Conservation (phyloP, 2,888 invertebrate genomes). For the Cephus pulcher region DNA sequence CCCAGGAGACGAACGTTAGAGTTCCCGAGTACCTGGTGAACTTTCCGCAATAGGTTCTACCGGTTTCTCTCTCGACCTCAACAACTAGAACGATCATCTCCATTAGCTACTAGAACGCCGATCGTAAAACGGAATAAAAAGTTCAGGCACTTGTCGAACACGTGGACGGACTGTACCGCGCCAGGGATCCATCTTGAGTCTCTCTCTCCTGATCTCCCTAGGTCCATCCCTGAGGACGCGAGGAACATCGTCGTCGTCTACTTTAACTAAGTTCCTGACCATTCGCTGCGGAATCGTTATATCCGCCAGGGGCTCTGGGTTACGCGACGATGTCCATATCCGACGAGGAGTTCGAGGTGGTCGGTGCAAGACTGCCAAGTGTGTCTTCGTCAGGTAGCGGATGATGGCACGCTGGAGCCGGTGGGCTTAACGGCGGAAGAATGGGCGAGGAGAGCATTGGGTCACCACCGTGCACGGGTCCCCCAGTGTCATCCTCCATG, state of each 20-base stretch:
- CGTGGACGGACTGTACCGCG: not conserved
- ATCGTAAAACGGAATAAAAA: not conserved
- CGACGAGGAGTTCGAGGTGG: slow-evolving; percentile 61
- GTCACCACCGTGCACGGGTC: slow-evolving; percentile 72
- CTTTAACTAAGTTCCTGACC: not conserved
- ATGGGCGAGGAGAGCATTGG: slow-evolving; percentile 74
- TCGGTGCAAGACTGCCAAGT: slow-evolving; percentile 51
- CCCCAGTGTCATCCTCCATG: slow-evolving; percentile 76
- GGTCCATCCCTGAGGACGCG: not conserved
- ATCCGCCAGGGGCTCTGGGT: slow-evolving; percentile 38
- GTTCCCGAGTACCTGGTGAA: not conserved
- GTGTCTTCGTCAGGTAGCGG: slow-evolving; percentile 62
- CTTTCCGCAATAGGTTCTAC: not conserved
- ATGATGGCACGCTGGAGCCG: slow-evolving; percentile 59
- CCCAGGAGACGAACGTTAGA: not conserved
- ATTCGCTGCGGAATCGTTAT: not conserved
- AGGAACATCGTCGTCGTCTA: not conserved
- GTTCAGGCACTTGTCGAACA: not conserved
- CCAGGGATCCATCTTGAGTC: not conserved
- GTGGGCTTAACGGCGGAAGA: slow-evolving; percentile 65
- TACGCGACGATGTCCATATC: slow-evolving; percentile 65
- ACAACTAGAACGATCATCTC: not conserved
- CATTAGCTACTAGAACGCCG: not conserved
- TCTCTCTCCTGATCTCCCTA: not conserved
- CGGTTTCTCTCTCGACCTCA: not conserved